Base-by-base conservation (phyloP, 1,140 invertebrate species). In the Magallana gigas region DNA sequence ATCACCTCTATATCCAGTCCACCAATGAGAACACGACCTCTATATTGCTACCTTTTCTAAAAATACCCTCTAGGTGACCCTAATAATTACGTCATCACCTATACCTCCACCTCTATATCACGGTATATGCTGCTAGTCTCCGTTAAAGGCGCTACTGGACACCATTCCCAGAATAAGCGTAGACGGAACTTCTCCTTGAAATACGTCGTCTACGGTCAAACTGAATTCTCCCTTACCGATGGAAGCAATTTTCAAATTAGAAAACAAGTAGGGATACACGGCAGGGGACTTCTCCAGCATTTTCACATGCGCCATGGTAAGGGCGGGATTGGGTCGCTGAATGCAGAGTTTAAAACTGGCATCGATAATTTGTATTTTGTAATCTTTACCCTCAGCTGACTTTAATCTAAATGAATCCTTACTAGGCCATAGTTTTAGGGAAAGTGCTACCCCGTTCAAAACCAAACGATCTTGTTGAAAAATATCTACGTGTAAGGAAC, bases 161-260 rank as follows among this genome's bases (percentile, higher is more conserved):
- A 87, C 83, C 18, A 87, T 16, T 71, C 58, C 85, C n/a, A n/a
- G n/a, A n/a, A n/a, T n/a, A n/a, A n/a, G n/a, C n/a, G n/a, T n/a
- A n/a, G n/a, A n/a, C n/a, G 83, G 82, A 58, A 87, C 82, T 84
- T 87, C 86, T 57, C 86, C 86, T 80, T 87, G 59, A 83, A 84
- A 87, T 36, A 84, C 18, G 48, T 84, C 71, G 23, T 84, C 60
- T 8, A 60, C 56, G 64, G 29, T 84, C 57, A 68, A 71, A 71
- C 86, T 80, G 86, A 68, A 76, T 56, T 84, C 83, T 16, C 86
- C 86, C 64, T 84, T 71, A 29, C 84, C 68, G 14, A 89, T 68
- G 59, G 88, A 87, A n/a, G 81, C 83, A 62, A 84, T 87, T 59
- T 85, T 87, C 14, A 87, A 87, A 16, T 81, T 76, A 57, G 85